These are phyloP conservation scores for Silurus meridionalis DNA, from an alignment of 2,113 vertebrate species.

Conservation along the genomic window DNA sequence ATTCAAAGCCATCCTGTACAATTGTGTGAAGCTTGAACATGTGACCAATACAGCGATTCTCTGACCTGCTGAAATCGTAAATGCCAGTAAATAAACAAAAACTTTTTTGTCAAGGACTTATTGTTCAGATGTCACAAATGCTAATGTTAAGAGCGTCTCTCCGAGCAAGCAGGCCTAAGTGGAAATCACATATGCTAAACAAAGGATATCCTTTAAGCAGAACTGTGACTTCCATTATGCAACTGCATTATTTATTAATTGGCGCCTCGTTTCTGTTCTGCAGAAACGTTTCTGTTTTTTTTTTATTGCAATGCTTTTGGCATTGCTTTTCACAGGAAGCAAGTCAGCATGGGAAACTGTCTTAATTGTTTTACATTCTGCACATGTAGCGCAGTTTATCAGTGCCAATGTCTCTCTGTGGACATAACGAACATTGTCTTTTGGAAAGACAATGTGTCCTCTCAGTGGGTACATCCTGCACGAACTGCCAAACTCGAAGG, in stretches of 20 bases:
- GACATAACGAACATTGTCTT: slow-evolving; percentile 27
- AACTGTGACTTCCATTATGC: slow-evolving; percentile 51
- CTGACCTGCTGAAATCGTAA: neutral
- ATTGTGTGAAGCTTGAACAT: neutral
- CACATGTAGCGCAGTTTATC: slow-evolving; percentile 33
- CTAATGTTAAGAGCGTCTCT: slow-evolving; percentile 30
- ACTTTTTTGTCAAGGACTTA: slow-evolving; percentile 10
- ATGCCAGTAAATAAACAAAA: slow-evolving; percentile 1
- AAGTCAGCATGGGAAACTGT: slow-evolving; percentile 51
- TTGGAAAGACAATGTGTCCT: slow-evolving; percentile 34
- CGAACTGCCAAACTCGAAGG: slow-evolving; percentile 13
- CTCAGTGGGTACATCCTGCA: slow-evolving; percentile 35
- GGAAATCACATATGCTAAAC: slow-evolving; percentile 70
- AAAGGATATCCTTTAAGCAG: slow-evolving; percentile 74
- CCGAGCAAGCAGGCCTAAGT: slow-evolving; percentile 52
- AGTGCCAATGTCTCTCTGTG: slow-evolving; percentile 34
- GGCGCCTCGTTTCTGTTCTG: slow-evolving; percentile 58
- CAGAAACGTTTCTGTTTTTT: slow-evolving; percentile 27
- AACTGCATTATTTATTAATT: slow-evolving; percentile 63
- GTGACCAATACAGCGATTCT: neutral
- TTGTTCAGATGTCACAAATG: slow-evolving; percentile 29
- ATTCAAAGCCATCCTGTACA: too few relatives aligned
- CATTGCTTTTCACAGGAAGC: slow-evolving; percentile 64
- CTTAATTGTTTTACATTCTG: slow-evolving; percentile 50
- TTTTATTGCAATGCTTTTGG: slow-evolving; percentile 50